Base-by-base conservation (phyloP, 2,113 vertebrate genomes). In the Mirza zaza region DNA sequence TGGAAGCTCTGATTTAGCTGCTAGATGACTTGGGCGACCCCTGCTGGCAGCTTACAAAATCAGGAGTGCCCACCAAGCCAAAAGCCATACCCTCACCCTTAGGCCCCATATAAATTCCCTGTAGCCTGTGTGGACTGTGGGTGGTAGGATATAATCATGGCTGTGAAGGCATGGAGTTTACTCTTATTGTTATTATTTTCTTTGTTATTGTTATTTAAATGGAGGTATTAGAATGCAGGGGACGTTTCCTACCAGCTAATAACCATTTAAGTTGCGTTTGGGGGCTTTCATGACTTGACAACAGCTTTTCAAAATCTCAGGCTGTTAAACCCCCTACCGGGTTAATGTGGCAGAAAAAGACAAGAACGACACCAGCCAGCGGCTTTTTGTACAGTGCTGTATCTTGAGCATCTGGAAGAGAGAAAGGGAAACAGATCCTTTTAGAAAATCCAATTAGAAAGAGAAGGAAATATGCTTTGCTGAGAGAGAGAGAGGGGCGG, bases 161-260 rank as follows among this genome's bases (percentile, higher is more conserved):
- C 96, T 96, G 75, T 13, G n/a, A 61, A 81, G 85, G 90, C 90
- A 85, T 59, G 92, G 97, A 63, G 90, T 96, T 97, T 96, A 68
- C 87, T 68, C 76, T 94, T 92, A 90, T 75, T 97, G 93, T 95
- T 96, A 96, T 95, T 96, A 68, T 97, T 97, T 97, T 95, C 95
- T 85, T 96, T 96, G 96, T 98, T 87, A 96, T 97, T 97, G 98
- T 97, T 95, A 97, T 97, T 98, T 98, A 97, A 97, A 96, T 95
- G 93, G 96, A 63, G 82, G 96, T 86, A 87, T 97, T 97, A 96
- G 94, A 94, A 98, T 97, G 92, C 96, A 95, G 92, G 90, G 90
- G 94, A 88, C 23, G 27, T 91, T 96, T 96, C 96, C 97, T 57
- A 95, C 97, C 23, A 95, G 97, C 97, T 98, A 98, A 98, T 98